Conservation (phyloP, 2,888 invertebrate species). For the Rhodophaea formosa region DNA sequence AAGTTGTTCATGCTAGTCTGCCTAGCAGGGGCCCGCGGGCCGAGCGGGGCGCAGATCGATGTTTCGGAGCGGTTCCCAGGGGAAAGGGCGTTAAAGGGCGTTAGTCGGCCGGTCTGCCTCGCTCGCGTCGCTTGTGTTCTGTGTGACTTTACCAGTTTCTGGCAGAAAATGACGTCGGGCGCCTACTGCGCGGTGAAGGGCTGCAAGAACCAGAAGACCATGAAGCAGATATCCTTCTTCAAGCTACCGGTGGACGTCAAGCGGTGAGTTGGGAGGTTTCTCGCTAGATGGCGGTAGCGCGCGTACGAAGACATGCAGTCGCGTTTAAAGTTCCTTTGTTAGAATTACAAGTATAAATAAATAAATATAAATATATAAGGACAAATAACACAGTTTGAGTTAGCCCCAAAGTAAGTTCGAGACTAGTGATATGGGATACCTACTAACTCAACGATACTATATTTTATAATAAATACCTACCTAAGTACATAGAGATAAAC, state of each 20-base stretch:
- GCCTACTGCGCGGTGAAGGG: conserved; percentile 16
- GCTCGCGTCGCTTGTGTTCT: conserved; percentile 8
- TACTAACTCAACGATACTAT: no score
- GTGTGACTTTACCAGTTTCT: neutral
- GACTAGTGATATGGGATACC: no score
- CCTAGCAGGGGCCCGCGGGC: no score
- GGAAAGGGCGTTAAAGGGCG: conserved; percentile 11
- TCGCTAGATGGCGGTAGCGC: conserved; percentile 3
- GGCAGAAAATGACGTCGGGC: neutral
- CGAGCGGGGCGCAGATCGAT: conserved; percentile 6
- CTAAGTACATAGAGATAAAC: no score
- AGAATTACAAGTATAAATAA: no score
- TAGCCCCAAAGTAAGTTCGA: no score
- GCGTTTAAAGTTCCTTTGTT: no score
- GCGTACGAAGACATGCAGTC: neutral
- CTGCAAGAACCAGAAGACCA: conserved; percentile 15
- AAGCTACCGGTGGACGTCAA: conserved; percentile 14
- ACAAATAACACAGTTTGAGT: no score
- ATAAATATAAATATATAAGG: no score
- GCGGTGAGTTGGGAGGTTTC: neutral
- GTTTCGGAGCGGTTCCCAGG: conserved; percentile 10
- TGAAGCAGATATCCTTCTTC: conserved; percentile 17
- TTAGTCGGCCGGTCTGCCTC: conserved; percentile 6
- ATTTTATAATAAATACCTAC: no score
- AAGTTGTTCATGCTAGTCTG: no score